These are phyloP conservation scores for Prionace glauca DNA, from an alignment of 2,797 vertebrate species.

Conservation along the genomic window DNA sequence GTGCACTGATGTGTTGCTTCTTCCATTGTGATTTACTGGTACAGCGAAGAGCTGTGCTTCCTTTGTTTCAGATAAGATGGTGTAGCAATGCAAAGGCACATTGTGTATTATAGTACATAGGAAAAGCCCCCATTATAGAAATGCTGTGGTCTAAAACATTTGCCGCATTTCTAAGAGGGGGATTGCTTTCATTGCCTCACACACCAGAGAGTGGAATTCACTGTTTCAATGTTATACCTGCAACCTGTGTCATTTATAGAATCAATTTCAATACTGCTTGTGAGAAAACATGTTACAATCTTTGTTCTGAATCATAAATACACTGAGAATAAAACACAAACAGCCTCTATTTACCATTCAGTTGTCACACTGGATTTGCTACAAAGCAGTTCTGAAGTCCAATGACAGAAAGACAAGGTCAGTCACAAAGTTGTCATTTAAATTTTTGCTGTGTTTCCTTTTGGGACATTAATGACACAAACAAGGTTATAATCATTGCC, in stretches of 20 bases:
- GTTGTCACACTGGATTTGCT: neutral
- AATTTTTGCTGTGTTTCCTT: neutral
- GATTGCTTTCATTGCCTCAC: neutral
- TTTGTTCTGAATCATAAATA: neutral
- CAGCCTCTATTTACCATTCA: neutral
- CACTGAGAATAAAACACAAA: neutral
- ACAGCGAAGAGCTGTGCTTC: neutral
- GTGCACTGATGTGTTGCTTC: neutral
- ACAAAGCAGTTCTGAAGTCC: neutral
- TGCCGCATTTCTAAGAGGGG: neutral
- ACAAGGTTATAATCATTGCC: neutral
- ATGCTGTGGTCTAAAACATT: neutral
- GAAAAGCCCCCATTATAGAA: neutral
- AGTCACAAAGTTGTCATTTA: neutral
- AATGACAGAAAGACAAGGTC: neutral
- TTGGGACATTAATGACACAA: neutral
- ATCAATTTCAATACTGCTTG: neutral
- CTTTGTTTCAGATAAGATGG: neutral
- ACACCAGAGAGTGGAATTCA: neutral
- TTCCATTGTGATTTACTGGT: conserved; percentile 23
- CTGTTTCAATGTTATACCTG: neutral
- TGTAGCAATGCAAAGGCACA: neutral
- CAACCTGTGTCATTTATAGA: neutral
- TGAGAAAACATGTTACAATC: neutral
- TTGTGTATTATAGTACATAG: neutral